These are phyloP conservation scores for Dichetophora obliterata DNA, from an alignment of 2,888 invertebrate genomes.

Conservation along the genomic window DNA sequence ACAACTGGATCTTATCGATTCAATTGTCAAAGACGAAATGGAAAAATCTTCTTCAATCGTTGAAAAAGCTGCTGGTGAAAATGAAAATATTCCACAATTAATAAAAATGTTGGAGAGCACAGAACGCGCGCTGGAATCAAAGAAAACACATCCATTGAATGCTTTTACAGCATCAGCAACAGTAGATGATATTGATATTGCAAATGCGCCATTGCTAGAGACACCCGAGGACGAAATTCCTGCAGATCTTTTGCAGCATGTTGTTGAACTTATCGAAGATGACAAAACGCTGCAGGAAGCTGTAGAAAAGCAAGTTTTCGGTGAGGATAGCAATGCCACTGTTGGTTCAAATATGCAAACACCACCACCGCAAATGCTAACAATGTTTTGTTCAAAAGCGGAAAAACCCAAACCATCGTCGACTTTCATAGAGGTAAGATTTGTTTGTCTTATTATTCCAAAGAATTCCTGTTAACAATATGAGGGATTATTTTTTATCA, in stretches of 20 bases:
- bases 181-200: conserved; percentile 60
- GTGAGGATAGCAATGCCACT: conserved; percentile 58
- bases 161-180: conserved; percentile 3
- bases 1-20: conserved; percentile 68
- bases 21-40: conserved; percentile 68
- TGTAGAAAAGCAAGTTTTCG: conserved; percentile 77
- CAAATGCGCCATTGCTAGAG: conserved; percentile 59
- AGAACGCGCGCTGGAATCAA: conserved; percentile 57
- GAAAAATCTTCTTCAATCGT: conserved; percentile 51
- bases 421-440: neutral
- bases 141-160: conserved; percentile 28
- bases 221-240: conserved; percentile 78
- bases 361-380: conserved; percentile 44
- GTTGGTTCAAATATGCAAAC: conserved; percentile 36
- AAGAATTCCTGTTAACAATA: neutral
- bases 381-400: neutral
- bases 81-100: conserved; percentile 70
- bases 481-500: no score
- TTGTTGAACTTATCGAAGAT: conserved; percentile 78
- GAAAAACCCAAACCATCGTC: neutral
- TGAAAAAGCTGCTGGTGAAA: conserved; percentile 53
- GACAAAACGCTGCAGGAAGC: conserved; percentile 80
- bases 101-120: conserved; percentile 72
- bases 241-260: conserved; percentile 80
- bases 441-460: neutral